These are phyloP conservation scores for Urocitellus parryii DNA, from an alignment of 2,113 vertebrate species.

Conservation along the genomic window DNA sequence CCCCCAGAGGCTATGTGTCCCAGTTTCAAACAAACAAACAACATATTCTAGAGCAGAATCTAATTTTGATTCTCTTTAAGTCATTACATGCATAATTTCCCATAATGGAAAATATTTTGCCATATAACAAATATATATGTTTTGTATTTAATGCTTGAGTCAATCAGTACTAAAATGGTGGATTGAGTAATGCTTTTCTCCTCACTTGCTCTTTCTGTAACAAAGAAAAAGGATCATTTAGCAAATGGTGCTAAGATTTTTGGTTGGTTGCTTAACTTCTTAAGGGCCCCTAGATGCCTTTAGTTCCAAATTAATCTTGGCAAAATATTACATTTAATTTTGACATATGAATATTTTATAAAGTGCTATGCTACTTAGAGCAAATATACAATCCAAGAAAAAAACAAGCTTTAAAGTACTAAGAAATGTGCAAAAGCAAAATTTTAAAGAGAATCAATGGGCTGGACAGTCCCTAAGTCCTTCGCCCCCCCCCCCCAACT, in stretches of 20 bases:
- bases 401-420: not conserved
- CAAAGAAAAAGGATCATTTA: not conserved
- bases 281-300: not conserved
- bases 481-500: too few species aligned
- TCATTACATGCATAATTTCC: not conserved
- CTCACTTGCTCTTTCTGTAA: too few species aligned
- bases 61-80: not conserved
- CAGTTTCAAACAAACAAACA: not conserved
- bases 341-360: constrained; percentile 65
- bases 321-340: constrained; percentile 53
- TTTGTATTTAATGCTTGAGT: not conserved
- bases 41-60: not conserved
- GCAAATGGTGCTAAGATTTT: constrained; percentile 37
- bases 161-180: not conserved
- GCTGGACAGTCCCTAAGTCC: not conserved
- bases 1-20: not conserved
- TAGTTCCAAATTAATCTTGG: constrained; percentile 51
- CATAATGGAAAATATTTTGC: not conserved
- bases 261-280: constrained; percentile 30
- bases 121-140: not conserved
- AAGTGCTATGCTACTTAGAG: constrained; percentile 23
- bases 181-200: not conserved
- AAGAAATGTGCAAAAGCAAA: constrained; percentile 2
- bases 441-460: not conserved
- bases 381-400: constrained; percentile 36